Evolutionary conservation across 2,113 vertebrate genomes (phyloP).

Genomic region (Anhinga anhinga): DNA sequence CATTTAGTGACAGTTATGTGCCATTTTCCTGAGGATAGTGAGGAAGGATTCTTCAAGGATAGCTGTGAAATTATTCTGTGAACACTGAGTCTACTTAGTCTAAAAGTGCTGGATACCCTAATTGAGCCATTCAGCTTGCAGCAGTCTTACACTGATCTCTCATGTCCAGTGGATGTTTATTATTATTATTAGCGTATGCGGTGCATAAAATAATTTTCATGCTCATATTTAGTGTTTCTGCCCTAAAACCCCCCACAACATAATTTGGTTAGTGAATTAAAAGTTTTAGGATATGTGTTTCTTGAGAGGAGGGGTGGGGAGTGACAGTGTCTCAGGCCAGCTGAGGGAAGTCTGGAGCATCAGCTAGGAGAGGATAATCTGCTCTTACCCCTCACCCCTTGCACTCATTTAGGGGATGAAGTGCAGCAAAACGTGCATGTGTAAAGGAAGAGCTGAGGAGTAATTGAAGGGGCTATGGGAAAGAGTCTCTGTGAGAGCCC

Average conservation of each 20-base stretch:
- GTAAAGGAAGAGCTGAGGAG: not conserved
- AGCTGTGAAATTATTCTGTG: not conserved
- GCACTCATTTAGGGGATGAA: not conserved
- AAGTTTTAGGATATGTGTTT: not conserved
- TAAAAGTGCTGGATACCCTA: not conserved
- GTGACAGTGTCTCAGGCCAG: not conserved
- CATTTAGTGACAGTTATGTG: not conserved
- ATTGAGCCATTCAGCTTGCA: not conserved
- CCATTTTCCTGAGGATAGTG: not conserved
- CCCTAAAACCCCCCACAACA: not conserved
- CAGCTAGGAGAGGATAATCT: not conserved
- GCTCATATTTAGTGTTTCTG: not conserved
- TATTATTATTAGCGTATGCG: not conserved
- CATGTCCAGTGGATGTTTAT: not conserved
- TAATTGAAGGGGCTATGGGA: not conserved
- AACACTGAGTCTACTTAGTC: not conserved
- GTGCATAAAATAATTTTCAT: not conserved
- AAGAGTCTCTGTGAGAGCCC: not conserved
- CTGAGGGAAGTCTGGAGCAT: not conserved
- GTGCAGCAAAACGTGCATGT: not conserved
- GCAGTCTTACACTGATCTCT: not conserved
- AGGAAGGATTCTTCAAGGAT: not conserved
- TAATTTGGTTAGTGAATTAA: not conserved
- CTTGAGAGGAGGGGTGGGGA: not conserved
- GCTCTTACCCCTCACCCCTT: not conserved